Conservation (phyloP, 2,797 vertebrate species). For the Coregonus suidteri region DNA sequence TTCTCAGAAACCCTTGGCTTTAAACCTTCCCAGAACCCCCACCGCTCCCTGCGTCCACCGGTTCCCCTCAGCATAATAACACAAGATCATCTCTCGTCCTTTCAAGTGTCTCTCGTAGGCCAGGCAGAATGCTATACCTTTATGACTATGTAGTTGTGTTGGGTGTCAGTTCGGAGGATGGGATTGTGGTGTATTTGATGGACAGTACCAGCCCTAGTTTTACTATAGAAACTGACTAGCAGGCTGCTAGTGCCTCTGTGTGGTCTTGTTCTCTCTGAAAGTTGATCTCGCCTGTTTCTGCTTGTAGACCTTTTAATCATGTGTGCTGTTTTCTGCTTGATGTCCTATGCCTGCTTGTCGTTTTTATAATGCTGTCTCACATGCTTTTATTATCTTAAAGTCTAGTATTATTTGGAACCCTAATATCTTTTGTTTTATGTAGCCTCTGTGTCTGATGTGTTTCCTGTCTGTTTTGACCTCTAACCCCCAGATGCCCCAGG, state of each 20-base stretch:
- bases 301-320: neutral
- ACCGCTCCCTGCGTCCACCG: neutral
- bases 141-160: neutral
- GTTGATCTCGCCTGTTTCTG: slow-evolving; percentile 10
- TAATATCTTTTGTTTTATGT: neutral
- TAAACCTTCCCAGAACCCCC: slow-evolving; percentile 47
- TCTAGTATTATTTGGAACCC: neutral
- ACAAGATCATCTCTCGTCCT: neutral
- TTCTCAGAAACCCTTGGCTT: slow-evolving; percentile 37
- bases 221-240: neutral
- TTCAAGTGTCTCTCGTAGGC: neutral
- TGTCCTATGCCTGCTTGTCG: slow-evolving; percentile 6
- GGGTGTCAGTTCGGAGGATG: neutral
- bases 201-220: neutral
- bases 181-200: too few relatives aligned
- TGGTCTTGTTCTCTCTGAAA: neutral
- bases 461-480: slow-evolving; percentile 23
- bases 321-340: slow-evolving; percentile 34
- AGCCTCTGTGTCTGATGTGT: slow-evolving; percentile 1
- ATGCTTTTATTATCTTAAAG: slow-evolving; percentile 1
- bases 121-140: neutral
- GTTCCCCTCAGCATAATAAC: neutral
- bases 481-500: slow-evolving; percentile 78
- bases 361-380: neutral
- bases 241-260: neutral